Percentiles rank a stretch among this genome's conserved stretches.
Conservation (phyloP, 2,113 vertebrate species). For the Verasper variegatus region DNA sequence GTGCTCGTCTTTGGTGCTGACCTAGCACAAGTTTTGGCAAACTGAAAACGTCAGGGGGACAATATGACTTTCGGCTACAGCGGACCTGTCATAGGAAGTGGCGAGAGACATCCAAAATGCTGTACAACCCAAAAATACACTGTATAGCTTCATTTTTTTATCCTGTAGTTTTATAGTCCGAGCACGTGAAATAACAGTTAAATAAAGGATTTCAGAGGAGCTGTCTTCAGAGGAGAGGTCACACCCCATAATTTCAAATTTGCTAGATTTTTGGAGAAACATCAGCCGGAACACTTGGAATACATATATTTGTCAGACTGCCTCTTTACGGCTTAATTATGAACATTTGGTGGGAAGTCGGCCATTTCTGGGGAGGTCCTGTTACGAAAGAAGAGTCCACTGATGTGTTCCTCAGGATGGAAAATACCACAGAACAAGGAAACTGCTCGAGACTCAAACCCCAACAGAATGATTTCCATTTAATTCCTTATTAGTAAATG, state of each 20-base stretch:
- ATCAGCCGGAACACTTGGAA: not conserved
- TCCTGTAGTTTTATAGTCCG: not conserved
- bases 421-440: not conserved
- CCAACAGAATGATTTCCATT: not conserved
- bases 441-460: not conserved
- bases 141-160: slow-evolving; percentile 2
- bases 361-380: not conserved
- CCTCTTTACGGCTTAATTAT: not conserved
- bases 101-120: slow-evolving; percentile 81
- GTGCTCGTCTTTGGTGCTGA: slow-evolving; percentile 93
- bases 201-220: too few species aligned
- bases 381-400: not conserved
- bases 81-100: slow-evolving; percentile 20
- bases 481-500: not conserved
- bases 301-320: not conserved
- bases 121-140: slow-evolving; percentile 5
- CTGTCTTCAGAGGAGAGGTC: too few species aligned
- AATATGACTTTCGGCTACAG: slow-evolving; percentile 73
- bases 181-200: not conserved
- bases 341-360: not conserved
- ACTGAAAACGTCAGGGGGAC: slow-evolving; percentile 82
- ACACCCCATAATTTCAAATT: too few species aligned
- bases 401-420: not conserved
- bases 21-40: slow-evolving; percentile 92
- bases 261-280: too few species aligned